Evolutionary conservation across 2,797 vertebrate genomes (phyloP).

Genomic region (Naso thynnoides): DNA sequence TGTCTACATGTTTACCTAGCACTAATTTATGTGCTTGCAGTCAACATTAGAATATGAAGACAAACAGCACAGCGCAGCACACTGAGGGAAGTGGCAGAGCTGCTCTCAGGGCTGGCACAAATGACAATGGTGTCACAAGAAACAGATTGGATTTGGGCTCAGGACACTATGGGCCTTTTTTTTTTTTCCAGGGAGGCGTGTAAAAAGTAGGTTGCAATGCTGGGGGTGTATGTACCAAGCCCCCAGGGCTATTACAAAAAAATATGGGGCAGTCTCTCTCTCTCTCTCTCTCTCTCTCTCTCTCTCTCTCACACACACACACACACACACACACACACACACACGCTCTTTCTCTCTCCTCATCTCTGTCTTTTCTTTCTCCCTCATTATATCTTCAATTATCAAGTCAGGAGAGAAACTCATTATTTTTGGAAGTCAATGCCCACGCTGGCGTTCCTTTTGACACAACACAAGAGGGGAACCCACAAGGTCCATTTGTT

Average conservation of each 20-base stretch:
- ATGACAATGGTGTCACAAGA: constrained; percentile 71
- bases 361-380: constrained; percentile 51
- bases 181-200: constrained; percentile 57
- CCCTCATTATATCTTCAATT: constrained; percentile 75
- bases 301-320: constrained; percentile 14
- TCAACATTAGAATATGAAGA: constrained; percentile 68
- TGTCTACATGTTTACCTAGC: constrained; percentile 73
- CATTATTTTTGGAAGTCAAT: constrained; percentile 75
- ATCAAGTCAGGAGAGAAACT: constrained; percentile 73
- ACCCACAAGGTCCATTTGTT: constrained; percentile 70
- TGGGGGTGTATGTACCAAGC: constrained; percentile 76
- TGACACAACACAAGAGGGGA: constrained; percentile 76
- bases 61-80: constrained; percentile 59
- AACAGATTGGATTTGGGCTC: constrained; percentile 79
- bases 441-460: constrained; percentile 56
- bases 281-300: constrained; percentile 25
- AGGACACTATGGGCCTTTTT: constrained; percentile 63
- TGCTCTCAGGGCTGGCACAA: constrained; percentile 39
- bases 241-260: constrained; percentile 75
- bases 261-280: constrained; percentile 76
- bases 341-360: constrained; percentile 40
- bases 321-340: constrained; percentile 18
- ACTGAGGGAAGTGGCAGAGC: constrained; percentile 61
- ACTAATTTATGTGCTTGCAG: constrained; percentile 73
- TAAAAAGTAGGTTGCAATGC: constrained; percentile 83